Evolutionary conservation across 2,888 invertebrate species (phyloP), one percentile per base, ranked within the genome.

Genomic region (Pandemis heparana): DNA sequence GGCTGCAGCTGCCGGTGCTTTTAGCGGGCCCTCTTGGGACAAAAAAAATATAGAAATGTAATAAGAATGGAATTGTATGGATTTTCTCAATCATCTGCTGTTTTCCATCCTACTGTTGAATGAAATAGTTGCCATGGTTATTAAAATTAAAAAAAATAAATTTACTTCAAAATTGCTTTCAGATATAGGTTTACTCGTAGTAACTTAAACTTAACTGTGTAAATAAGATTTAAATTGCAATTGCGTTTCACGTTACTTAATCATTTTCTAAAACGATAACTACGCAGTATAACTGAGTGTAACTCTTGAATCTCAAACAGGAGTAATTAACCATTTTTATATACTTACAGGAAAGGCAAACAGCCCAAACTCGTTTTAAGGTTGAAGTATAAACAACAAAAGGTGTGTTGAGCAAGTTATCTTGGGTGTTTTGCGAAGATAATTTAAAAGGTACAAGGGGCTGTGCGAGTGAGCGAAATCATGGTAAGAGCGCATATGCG

Each of bases 401-500:
- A 76, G 76, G 71, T 74, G 70, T 65, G 23, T 64, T 64, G 71
- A 67, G 64, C 16, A 62, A 73, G 74, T 69, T 71, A 65, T 60
- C 74, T n/a, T 32, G 64, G 48, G 63, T 23, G 23, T 38, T 51
- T 53, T 65, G 16, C 16, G 41, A 56, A 65, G 65, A 65, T 71
- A 66, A 75, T 71, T 67, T 73, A 73, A 68, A 72, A 70, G 60
- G 63, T 66, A 16, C 43, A 39, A 56, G 65, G 38, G 65, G 51
- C 65, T n/a, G 53, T 59, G 48, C 67, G 72, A 72, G 14, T 69
- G 71, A 79, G 81, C 80, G 77, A 87, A 87, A 88, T 87, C 84
- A 80, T 84, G 80, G 81, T 78, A 79, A 77, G 78, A 78, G 79
- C 78, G 81, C 87, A 86, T 86, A 81, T 84, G 87, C 41, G 75